Base-by-base conservation (phyloP, 2,888 invertebrate species). In the Acanthosepion lycidas region DNA sequence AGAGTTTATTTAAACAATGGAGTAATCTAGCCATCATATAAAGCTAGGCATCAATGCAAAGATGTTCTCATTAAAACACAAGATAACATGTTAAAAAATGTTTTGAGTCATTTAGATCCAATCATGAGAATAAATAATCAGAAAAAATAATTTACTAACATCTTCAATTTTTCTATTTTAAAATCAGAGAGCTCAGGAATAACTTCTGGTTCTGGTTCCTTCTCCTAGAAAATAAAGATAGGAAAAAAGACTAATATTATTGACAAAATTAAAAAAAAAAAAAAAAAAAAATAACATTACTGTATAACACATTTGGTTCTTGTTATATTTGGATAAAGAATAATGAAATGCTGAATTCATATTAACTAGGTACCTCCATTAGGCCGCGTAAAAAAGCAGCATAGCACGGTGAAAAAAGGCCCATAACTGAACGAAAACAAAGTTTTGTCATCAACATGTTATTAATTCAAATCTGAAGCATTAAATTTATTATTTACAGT, bases 171-270 rank as follows among this genome's bases (percentile, higher is more conserved):
- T 18, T 95, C 95, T 15, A 95, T 92, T 91, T 96, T 96, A 94
- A 97, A 96, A 48, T 96, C 96, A n/a, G 96, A 95, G 93, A 97
- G 95, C 94, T 97, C 96, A 28, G 97, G 97, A 94, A 97, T 95
- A 91, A 96, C 96, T 78, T 96, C 96, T 64, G 78, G n/a, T 93
- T 91, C 91, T 91, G 91, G 91, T 92, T 92, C 48, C n/a, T 93
- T 93, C 55, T 94, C 91, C 92, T 91, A 28, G 3, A 92, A 49
- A 94, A 92, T 92, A 12, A 49, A 28, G n/a, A 91, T 59, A 91
- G 28, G 26, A 91, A 0, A 91, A 28, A 59, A 42, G 42, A 42
- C 42, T 42, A 93, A 64, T 49, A 33, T 42, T 42, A 42, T 42
- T 42, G 42, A 42, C 2, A 42, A 42, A 42, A 42, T 42, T 42